Evolutionary conservation across 2,113 vertebrate species (phyloP), one percentile per base, ranked within the genome.

Genomic region (Tragulus kanchil): DNA sequence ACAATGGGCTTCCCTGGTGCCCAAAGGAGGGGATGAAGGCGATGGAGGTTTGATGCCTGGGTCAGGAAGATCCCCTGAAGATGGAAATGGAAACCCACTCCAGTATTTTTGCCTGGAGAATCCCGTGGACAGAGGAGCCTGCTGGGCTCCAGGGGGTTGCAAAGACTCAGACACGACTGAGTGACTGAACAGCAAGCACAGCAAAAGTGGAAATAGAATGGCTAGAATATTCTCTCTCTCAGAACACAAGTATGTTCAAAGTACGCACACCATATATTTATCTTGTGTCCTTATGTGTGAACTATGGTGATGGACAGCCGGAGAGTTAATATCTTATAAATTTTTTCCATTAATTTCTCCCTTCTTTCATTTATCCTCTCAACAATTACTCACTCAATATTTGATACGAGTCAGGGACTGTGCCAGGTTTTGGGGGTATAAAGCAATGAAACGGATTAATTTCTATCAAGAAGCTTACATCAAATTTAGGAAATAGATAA

Each of bases 251-350:
- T 52, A 4, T 65, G 4, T 93, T 89, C 84, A 85, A 84, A 62
- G 21, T 82, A 19, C 36, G 3, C 19, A 16, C 15, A 54, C n/a
- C 21, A n/a, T 16, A 36, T 77, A 45, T 95, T 89, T 86, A 73
- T 91, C 6, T 62, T 65, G 59, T 75, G 31, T 67, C 28, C 52
- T 93, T 65, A 78, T 31, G 1, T 64, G 3, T 64, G 26, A 84
- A 61, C 5, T 81, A 21, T 64, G 19, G 64, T 85, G 58, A 84
- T 84, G 6, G 31, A 59, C 28, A 91, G 36, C 23, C 67, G 12
- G 8, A 9, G 96, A 90, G 15, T 91, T 78, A 85, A 82, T 65
- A 78, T 82, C 91, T 94, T 21, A 36, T 73, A 95, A 2, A 64
- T 25, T 82, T 86, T 62, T 56, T 81, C 54, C 26, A 28, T 61